Evolutionary conservation across 2,113 vertebrate genomes (phyloP).

Genomic region (Grammomys dolichurus): DNA sequence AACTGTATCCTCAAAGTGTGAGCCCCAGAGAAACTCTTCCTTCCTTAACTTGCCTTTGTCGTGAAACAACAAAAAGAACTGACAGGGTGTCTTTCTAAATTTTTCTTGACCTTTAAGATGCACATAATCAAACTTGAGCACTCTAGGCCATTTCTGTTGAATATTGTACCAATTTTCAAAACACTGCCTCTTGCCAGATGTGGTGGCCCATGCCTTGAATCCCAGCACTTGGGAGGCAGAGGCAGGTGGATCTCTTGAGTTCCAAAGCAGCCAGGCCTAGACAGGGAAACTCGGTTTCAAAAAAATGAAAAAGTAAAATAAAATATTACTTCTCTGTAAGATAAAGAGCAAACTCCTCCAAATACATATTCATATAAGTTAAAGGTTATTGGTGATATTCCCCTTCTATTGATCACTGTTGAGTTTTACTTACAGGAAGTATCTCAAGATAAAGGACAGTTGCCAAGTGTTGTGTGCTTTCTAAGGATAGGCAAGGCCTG

Average conservation of each 20-base stretch:
- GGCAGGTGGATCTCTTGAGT: background rate
- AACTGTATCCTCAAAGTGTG: background rate
- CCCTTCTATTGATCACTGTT: background rate
- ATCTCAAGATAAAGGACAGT: background rate
- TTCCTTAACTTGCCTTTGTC: background rate
- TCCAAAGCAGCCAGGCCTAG: background rate
- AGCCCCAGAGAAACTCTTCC: background rate
- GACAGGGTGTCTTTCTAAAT: background rate
- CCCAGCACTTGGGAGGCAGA: background rate
- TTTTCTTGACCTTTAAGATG: slow-evolving; percentile 21
- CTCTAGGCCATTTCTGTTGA: background rate
- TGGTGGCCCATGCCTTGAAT: background rate
- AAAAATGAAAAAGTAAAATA: background rate
- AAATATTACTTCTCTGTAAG: background rate
- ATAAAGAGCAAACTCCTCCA: slow-evolving; percentile 15
- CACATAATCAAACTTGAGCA: background rate
- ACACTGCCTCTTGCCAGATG: background rate
- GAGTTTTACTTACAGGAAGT: background rate
- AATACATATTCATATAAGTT: background rate
- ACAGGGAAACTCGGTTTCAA: background rate
- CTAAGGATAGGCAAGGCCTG: background rate
- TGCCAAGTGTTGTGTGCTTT: background rate
- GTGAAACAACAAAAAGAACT: background rate
- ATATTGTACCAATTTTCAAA: slow-evolving; percentile 19
- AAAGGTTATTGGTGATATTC: background rate